These are phyloP conservation scores for Strix aluco DNA, from an alignment of 2,113 vertebrate species.

Conservation along the genomic window DNA sequence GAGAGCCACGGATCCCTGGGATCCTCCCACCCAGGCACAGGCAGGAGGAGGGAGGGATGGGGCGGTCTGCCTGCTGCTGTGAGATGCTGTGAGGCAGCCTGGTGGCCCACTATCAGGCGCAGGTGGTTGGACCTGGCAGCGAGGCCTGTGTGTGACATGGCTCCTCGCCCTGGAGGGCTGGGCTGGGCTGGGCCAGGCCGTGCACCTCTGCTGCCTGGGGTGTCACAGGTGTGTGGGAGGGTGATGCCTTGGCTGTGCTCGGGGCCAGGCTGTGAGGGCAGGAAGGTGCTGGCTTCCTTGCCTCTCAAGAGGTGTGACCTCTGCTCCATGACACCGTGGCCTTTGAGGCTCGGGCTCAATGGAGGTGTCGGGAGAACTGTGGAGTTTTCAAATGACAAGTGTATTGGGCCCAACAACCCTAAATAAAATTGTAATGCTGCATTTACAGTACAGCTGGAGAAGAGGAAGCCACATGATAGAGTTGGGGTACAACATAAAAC, in stretches of 20 bases:
- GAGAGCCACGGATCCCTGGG: rapidly evolving
- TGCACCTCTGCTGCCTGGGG: too few species aligned
- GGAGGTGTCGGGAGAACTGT: background rate
- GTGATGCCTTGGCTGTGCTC: rapidly evolving
- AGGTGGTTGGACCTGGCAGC: too few species aligned
- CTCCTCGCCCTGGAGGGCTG: background rate
- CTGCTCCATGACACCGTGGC: rapidly evolving
- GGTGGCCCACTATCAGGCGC: background rate
- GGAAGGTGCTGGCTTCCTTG: too few species aligned
- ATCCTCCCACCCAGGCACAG: background rate
- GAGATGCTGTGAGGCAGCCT: too few species aligned
- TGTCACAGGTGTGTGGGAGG: background rate
- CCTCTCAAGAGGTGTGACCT: too few species aligned
- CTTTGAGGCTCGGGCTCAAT: background rate
- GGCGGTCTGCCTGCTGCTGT: too few species aligned
- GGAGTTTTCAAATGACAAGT: background rate
- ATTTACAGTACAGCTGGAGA: background rate
- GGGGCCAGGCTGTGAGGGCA: too few species aligned
- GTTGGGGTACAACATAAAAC: background rate
- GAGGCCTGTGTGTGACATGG: background rate
- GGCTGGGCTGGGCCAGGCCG: too few species aligned
- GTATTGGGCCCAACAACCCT: background rate
- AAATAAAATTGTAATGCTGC: background rate
- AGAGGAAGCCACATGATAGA: background rate
- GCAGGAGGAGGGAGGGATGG: rapidly evolving